Conservation (phyloP, 35 echinoderm and acorn worm genomes). For the Strongylocentrotus purpuratus region DNA sequence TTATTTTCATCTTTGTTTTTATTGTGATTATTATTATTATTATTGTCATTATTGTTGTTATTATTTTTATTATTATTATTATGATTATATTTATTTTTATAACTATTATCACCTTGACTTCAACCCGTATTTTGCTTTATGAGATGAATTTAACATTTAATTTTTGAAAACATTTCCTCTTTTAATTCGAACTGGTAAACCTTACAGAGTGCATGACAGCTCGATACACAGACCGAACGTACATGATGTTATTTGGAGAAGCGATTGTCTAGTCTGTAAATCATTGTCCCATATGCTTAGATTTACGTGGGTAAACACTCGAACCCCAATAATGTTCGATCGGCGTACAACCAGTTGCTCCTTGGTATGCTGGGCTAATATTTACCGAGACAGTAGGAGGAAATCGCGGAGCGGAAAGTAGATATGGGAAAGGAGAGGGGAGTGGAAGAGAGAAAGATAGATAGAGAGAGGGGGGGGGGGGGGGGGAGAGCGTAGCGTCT, state of each 20-base stretch:
- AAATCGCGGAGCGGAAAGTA: not conserved
- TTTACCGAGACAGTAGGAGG: not conserved
- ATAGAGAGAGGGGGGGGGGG: not conserved
- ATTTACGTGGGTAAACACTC: not conserved
- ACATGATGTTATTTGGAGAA: not conserved
- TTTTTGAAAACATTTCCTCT: no score
- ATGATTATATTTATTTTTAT: no score
- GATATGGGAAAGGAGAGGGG: not conserved
- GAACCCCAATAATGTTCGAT: not conserved
- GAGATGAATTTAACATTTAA: no score
- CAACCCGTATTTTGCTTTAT: no score
- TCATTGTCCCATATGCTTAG: not conserved
- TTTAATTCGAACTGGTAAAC: no score
- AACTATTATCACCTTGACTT: no score
- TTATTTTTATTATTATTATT: no score
- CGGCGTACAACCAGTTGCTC: not conserved
- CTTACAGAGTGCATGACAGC: no score
- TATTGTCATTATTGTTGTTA: no score
- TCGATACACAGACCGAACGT: no score
- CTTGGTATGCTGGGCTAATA: not conserved
- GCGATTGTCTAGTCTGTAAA: not conserved
- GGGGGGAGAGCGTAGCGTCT: not conserved
- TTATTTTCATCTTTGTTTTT: no score
- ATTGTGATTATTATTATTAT: no score
- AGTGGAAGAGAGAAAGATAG: not conserved